Evolutionary conservation across 2,797 vertebrate species (phyloP), one percentile per base, ranked within the genome.

Genomic region (Lepus townsendii): DNA sequence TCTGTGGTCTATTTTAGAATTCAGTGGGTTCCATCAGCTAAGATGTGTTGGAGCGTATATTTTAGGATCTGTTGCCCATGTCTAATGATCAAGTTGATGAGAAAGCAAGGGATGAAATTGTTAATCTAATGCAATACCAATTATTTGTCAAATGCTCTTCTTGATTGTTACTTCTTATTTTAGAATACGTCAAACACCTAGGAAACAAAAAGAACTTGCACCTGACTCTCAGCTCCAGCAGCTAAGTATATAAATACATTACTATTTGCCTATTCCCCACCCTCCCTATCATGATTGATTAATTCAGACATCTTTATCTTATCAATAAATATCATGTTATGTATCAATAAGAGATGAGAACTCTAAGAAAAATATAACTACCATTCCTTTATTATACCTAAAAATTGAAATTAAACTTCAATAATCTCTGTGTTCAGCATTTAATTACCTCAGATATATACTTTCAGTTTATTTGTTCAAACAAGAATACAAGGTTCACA

Each of bases 231-330:
- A 57, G 10, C 35, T 90, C 72, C 27, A 42, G 8, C 13, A 68
- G 62, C 57, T 52, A 85, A 75, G 69, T 57, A 83, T 38, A 57
- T 7, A 65, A 65, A 77, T 20, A 13, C 22, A 27, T 2, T 66
- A 9, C 12, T 52, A 10, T 54, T 76, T 30, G 4, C 12, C 26
- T 78, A 7, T 26, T 83, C 5, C 47, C 50, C 9, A 42, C 4
- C 13, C 38, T 3, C 84, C 20, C 24, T 9, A 47, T 3, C 30
- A 60, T 7, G 3, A 52, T 26, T 3, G 17, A 30, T 50, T 90
- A 60, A 50, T 71, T 90, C 26, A 90, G 30, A 73, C 54, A 76
- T 38, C 10, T 90, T 82, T 77, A 83, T 77, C 88, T 92, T 9
- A 60, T 52, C 17, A 30, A 83, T 86, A 79, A 83, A 72, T 50